Evolutionary conservation across 2,888 invertebrate genomes (phyloP), one percentile per base, ranked within the genome.

Genomic region (Gortyna flavago): DNA sequence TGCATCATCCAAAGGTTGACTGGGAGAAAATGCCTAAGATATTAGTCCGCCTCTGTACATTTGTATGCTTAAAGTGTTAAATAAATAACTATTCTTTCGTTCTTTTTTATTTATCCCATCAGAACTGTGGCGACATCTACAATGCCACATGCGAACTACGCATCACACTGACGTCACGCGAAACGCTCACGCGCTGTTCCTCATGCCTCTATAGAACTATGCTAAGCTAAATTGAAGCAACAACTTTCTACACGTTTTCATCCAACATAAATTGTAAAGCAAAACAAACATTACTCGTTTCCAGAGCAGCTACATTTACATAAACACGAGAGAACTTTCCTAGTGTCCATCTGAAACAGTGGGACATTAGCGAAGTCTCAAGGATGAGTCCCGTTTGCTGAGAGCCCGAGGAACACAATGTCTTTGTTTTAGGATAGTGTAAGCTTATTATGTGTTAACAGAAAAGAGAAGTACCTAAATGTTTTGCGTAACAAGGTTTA

Each of bases 311-410:
- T 44, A 59, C 51, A 81, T 81, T 81, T 66, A 81, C 77, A 78
- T 74, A 78, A 84, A 68, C 77, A 82, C 80, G n/a, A 32, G 75
- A 57, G 66, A 68, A 73, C 35, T 75, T 72, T 68, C 54, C 67
- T 72, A 29, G 68, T 69, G 81, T 77, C 77, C 82, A 61, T 68
- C 57, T 82, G 72, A 76, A 77, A 66, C 59, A 65, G 65, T 66
- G 13, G 18, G 8, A 76, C 74, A 82, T 82, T 85, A 82, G 79
- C 59, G 21, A 79, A 74, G 64, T 79, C 82, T 69, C 72, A 61
- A 79, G 79, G 76, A 71, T 64, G 74, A 32, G 25, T 35, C 21
- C 59, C 75, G 25, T 67, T 75, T 70, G 18, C 51, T 51, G 32
- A 29, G 61, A 77, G 35, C 9, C n/a, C 11, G 9, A 62, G 7